Percentiles rank a stretch among this genome's conserved stretches.
These are phyloP conservation scores for Holacanthella duospinosa DNA, from an alignment of 2,888 invertebrate genomes.

Conservation along the genomic window DNA sequence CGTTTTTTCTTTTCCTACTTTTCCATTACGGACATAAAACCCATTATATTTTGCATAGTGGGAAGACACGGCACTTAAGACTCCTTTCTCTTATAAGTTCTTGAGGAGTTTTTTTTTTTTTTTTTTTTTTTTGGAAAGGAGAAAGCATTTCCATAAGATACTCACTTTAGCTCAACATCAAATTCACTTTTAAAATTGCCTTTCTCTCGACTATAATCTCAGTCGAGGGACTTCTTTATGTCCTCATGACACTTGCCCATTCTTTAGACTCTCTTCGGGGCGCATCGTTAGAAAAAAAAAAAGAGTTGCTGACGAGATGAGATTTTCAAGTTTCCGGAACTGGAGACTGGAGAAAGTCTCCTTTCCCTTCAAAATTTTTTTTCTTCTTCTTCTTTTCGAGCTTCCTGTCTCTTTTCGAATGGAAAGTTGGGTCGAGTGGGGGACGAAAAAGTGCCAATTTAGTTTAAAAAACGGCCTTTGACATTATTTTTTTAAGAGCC, in stretches of 20 bases:
- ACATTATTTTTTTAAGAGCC: background rate
- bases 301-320: constrained; percentile 2
- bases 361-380: background rate
- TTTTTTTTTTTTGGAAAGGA: background rate
- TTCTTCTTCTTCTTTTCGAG: too few species aligned
- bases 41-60: background rate
- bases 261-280: constrained; percentile 2
- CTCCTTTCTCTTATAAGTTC: background rate
- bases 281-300: background rate
- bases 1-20: background rate
- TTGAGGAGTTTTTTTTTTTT: background rate
- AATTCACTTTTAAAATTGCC: constrained; percentile 3
- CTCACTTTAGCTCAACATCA: background rate
- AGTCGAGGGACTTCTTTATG: constrained; percentile 12
- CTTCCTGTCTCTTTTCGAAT: too few species aligned
- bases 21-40: background rate
- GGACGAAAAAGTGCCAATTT: constrained; percentile 6
- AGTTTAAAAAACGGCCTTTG: background rate
- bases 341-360: background rate
- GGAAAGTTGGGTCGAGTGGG: too few species aligned
- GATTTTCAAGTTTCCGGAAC: constrained; percentile 3
- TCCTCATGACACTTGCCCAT: constrained; percentile 24
- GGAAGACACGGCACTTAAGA: background rate
- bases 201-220: background rate
- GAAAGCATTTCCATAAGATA: background rate